Percentiles rank a stretch among this genome's conserved stretches.
These are phyloP conservation scores for Myxocyprinus asiaticus DNA, from an alignment of 2,113 vertebrate genomes.

Conservation along the genomic window DNA sequence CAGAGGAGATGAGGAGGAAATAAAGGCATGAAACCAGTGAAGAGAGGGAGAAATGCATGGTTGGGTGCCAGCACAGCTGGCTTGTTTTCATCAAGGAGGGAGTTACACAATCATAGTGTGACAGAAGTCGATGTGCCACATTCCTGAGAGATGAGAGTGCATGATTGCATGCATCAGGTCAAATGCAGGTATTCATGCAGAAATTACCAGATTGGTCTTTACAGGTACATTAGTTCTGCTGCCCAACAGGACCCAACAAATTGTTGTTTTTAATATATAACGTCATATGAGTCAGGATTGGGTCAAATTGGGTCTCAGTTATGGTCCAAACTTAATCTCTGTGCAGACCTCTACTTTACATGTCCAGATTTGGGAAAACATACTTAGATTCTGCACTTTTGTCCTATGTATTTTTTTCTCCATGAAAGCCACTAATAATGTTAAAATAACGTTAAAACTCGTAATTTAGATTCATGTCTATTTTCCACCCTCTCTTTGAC, in stretches of 20 bases:
- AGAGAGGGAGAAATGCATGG: neutral
- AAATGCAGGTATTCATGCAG: neutral
- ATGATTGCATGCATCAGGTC: neutral
- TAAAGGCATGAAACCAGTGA: neutral
- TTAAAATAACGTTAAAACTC: too few relatives aligned
- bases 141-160: neutral
- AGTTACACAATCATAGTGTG: conserved; percentile 24
- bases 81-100: conserved; percentile 2
- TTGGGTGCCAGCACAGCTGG: conserved; percentile 15
- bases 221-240: too few relatives aligned
- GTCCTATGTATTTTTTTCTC: too few relatives aligned
- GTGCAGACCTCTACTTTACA: neutral
- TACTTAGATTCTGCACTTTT: neutral
- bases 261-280: too few relatives aligned
- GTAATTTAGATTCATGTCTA: too few relatives aligned
- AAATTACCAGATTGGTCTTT: neutral
- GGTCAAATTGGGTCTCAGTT: too few relatives aligned
- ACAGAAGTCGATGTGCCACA: conserved; percentile 20
- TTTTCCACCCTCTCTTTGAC: too few relatives aligned
- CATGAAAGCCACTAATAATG: too few relatives aligned
- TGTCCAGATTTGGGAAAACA: neutral
- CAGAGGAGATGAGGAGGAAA: conserved; percentile 8
- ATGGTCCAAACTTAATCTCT: too few relatives aligned
- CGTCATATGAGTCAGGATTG: too few relatives aligned
- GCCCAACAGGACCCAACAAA: too few relatives aligned